phyloP scores from a whole-genome alignment of 1,140 invertebrate genomes.

The Polypedilum pembai region DNA sequence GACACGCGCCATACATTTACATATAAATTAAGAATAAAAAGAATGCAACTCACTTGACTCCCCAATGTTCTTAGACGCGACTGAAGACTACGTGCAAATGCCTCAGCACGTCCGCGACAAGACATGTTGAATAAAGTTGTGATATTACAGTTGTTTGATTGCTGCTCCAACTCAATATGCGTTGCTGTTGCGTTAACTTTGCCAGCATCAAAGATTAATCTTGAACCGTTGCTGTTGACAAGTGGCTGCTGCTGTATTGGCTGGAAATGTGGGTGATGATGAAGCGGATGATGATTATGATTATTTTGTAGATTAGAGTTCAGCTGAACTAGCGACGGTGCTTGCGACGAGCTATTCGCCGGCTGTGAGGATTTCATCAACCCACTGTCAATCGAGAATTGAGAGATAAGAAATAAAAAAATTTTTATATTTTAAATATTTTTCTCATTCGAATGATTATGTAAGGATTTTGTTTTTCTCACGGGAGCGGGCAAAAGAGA shows the following conservation, averaged over 20 bases:
- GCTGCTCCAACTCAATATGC: neutral
- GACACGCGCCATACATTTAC: conserved; percentile 32
- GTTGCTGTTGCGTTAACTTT: neutral
- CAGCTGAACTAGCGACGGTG: neutral
- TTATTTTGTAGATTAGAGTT: neutral
- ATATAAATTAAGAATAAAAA: neutral
- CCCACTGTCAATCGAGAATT: neutral
- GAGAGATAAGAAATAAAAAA: neutral
- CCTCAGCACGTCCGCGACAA: conserved; percentile 67
- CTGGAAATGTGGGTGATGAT: neutral
- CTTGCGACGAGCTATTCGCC: conserved; percentile 21
- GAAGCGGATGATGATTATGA: neutral
- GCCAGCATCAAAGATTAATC: neutral
- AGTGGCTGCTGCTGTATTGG: conserved; percentile 19
- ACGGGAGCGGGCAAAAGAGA: too few species aligned
- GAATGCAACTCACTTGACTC: conserved; percentile 43
- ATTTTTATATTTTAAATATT: too few species aligned
- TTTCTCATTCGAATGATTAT: too few species aligned
- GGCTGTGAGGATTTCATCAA: conserved; percentile 21
- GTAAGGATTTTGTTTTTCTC: too few species aligned
- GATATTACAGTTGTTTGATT: neutral
- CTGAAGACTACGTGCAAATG: conserved; percentile 67
- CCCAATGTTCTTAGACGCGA: conserved; percentile 61
- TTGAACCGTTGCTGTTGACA: neutral
- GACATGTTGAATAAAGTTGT: conserved; percentile 49